Percentiles rank a stretch among this genome's conserved stretches.
phyloP scores from a whole-genome alignment of 2,113 vertebrate species.

The Silurus meridionalis region DNA sequence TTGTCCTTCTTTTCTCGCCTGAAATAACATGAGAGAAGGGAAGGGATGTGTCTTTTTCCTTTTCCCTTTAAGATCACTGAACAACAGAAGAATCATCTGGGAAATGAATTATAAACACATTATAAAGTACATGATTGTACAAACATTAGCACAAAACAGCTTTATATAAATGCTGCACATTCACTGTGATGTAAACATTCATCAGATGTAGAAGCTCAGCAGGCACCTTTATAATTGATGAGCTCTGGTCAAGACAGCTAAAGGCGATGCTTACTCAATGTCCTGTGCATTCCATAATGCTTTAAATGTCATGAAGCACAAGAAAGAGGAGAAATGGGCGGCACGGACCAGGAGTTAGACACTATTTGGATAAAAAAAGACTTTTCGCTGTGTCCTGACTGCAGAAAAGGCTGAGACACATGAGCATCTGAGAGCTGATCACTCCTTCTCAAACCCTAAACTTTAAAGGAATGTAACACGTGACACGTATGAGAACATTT shows the following conservation, averaged over 20 bases:
- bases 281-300: conserved; percentile 2
- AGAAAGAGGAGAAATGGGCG: neutral
- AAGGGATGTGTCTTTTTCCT: neutral
- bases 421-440: neutral
- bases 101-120: neutral
- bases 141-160: neutral
- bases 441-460: neutral
- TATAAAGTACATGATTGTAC: too few relatives aligned
- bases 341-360: neutral
- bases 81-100: conserved; percentile 13
- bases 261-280: conserved; percentile 21
- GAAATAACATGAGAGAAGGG: conserved; percentile 1
- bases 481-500: neutral
- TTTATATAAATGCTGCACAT: neutral
- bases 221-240: neutral
- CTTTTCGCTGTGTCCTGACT: neutral
- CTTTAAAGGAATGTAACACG: neutral
- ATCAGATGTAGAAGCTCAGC: conserved; percentile 44
- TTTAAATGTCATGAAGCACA: conserved; percentile 18
- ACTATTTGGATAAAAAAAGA: conserved; percentile 3
- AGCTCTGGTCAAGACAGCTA: neutral
- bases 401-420: neutral
- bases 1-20: conserved; percentile 51
- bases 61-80: conserved; percentile 37
- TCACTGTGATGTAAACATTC: conserved; percentile 32